These are phyloP conservation scores for Pao palembangensis DNA, from an alignment of 2,113 vertebrate species.

Conservation along the genomic window DNA sequence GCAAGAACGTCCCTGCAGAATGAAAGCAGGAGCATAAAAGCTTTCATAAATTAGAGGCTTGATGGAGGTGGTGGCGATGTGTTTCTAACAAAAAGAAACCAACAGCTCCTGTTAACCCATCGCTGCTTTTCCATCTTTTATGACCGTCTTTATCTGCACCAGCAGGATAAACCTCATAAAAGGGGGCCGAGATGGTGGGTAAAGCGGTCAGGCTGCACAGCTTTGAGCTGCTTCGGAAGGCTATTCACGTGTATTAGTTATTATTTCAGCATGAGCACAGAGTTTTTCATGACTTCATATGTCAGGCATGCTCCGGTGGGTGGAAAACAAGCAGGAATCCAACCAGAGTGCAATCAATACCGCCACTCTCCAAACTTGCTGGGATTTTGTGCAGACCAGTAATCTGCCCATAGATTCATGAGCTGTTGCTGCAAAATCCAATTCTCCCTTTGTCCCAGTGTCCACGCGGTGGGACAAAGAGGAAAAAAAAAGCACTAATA, in stretches of 20 bases:
- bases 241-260: constrained; percentile 47
- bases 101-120: constrained; percentile 1
- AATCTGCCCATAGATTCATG: constrained; percentile 42
- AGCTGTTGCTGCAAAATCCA: constrained; percentile 29
- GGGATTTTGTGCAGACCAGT: constrained; percentile 12
- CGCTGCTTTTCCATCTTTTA: constrained; percentile 11
- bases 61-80: neutral
- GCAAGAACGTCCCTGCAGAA: no score
- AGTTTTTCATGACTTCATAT: constrained; percentile 62
- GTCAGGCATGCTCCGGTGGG: constrained; percentile 46
- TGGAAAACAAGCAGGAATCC: constrained; percentile 53
- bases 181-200: constrained; percentile 10
- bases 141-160: constrained; percentile 13
- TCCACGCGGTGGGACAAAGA: neutral
- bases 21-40: neutral
- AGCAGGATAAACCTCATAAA: constrained; percentile 19
- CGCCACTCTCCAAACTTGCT: constrained; percentile 17
- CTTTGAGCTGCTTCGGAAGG: constrained; percentile 8
- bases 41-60: constrained; percentile 1
- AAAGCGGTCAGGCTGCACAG: constrained; percentile 15
- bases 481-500: neutral
- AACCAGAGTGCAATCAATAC: constrained; percentile 55
- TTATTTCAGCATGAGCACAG: constrained; percentile 49
- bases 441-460: constrained; percentile 11
- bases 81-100: neutral